These are phyloP conservation scores for Venusia cambrica DNA, from an alignment of 2,888 invertebrate species.

Conservation along the genomic window DNA sequence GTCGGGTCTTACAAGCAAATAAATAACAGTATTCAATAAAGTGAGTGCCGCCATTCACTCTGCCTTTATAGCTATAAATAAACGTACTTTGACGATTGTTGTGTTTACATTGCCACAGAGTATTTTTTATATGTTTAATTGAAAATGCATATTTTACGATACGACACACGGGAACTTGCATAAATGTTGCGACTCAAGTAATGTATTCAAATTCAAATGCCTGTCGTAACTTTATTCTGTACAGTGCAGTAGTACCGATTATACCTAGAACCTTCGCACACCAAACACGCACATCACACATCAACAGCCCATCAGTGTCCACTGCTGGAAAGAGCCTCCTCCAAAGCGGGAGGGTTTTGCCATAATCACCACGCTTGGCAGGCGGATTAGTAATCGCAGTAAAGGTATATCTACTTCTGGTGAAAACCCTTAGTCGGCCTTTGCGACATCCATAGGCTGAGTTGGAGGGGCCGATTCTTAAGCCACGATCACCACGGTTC, in stretches of 20 bases:
- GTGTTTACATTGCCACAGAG: slow-evolving; percentile 4
- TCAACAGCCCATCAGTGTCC: no score
- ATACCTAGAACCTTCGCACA: no score
- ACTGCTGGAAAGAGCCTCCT: no score
- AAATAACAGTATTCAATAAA: slow-evolving; percentile 52
- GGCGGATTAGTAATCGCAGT: no score
- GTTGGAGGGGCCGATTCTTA: no score
- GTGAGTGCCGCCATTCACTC: slow-evolving; percentile 34
- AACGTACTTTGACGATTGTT: slow-evolving; percentile 20
- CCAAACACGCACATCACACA: no score
- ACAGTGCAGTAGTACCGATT: background rate
- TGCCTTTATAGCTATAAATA: slow-evolving; percentile 32
- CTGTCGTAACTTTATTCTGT: background rate
- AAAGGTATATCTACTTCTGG: no score
- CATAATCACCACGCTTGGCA: no score
- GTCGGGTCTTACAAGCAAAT: slow-evolving; percentile 40
- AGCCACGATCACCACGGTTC: no score
- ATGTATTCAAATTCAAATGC: background rate
- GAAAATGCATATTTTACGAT: slow-evolving; percentile 4
- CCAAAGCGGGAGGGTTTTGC: no score
- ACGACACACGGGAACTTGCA: background rate
- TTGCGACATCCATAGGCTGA: no score
- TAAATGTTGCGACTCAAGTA: background rate
- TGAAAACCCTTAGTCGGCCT: no score
- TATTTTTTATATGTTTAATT: slow-evolving; percentile 5